Evolutionary conservation across 2,888 invertebrate species (phyloP).

Genomic region (Beris chalybata): DNA sequence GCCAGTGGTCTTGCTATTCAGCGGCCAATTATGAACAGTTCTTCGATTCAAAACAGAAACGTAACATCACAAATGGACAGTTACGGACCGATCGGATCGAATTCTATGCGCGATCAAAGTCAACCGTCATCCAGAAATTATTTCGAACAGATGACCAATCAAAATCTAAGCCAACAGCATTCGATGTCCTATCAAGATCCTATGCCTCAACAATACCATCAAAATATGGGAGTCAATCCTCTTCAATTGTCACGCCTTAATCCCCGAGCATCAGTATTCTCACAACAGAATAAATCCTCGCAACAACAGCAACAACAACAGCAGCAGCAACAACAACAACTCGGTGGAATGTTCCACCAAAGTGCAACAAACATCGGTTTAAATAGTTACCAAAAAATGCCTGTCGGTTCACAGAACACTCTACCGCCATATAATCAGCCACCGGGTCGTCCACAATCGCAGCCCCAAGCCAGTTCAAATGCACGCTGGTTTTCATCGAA

Average conservation of each 20-base stretch:
- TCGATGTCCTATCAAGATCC: slow-evolving; percentile 39
- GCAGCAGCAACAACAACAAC: slow-evolving; percentile 40
- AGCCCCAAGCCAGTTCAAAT: slow-evolving; percentile 48
- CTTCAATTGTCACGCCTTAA: slow-evolving; percentile 71
- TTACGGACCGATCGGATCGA: slow-evolving; percentile 51
- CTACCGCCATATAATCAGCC: slow-evolving; percentile 37
- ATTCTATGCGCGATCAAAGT: slow-evolving; percentile 41
- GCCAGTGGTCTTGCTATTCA: slow-evolving; percentile 51
- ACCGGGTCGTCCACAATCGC: slow-evolving; percentile 48
- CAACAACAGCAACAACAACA: slow-evolving; percentile 37
- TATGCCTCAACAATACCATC: slow-evolving; percentile 42
- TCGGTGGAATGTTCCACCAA: slow-evolving; percentile 45
- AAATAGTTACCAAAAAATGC: slow-evolving; percentile 42
- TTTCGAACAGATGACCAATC: slow-evolving; percentile 41
- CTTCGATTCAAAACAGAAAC: slow-evolving; percentile 39
- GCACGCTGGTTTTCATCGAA: slow-evolving; percentile 42
- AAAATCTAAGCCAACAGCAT: slow-evolving; percentile 44
- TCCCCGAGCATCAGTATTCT: slow-evolving; percentile 79
- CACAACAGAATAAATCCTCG: slow-evolving; percentile 47
- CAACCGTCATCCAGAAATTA: slow-evolving; percentile 35
- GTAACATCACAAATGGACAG: slow-evolving; percentile 44
- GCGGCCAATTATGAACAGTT: slow-evolving; percentile 44
- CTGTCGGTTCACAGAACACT: slow-evolving; percentile 34
- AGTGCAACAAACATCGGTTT: slow-evolving; percentile 41
- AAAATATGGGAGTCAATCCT: slow-evolving; percentile 46